Conservation (phyloP, 1,140 invertebrate species). For the Conus ventricosus region DNA sequence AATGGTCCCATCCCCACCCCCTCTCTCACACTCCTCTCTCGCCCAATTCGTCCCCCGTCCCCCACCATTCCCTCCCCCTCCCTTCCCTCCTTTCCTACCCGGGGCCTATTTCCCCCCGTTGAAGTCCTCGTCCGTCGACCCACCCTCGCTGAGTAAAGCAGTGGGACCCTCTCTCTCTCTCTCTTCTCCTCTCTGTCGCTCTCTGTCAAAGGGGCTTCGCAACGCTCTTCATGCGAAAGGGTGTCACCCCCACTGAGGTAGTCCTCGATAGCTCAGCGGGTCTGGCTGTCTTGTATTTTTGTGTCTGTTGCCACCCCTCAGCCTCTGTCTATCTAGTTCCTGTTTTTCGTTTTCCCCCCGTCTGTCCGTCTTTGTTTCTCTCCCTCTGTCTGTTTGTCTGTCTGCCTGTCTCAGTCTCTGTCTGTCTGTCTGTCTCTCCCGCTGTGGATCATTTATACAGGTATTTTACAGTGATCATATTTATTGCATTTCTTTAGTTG, state of each 20-base stretch:
- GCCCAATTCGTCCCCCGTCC: not conserved
- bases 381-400: no score
- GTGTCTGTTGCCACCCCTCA: not conserved
- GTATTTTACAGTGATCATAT: no score
- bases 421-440: no score
- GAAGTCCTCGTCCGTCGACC: no score
- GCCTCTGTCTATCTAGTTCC: not conserved
- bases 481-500: no score
- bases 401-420: no score
- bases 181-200: not conserved
- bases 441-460: no score
- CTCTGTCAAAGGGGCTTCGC: not conserved
- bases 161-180: not conserved
- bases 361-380: no score
- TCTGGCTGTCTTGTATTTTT: not conserved
- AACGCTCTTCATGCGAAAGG: no score
- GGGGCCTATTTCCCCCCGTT: no score
- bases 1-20: not conserved
- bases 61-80: not conserved
- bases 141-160: no score
- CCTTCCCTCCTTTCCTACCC: not conserved
- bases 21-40: slow-evolving; percentile 3
- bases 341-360: not conserved
- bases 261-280: not conserved
- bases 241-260: no score